These are phyloP conservation scores for Bovichtus diacanthus DNA, from an alignment of 2,797 vertebrate genomes.

Conservation along the genomic window DNA sequence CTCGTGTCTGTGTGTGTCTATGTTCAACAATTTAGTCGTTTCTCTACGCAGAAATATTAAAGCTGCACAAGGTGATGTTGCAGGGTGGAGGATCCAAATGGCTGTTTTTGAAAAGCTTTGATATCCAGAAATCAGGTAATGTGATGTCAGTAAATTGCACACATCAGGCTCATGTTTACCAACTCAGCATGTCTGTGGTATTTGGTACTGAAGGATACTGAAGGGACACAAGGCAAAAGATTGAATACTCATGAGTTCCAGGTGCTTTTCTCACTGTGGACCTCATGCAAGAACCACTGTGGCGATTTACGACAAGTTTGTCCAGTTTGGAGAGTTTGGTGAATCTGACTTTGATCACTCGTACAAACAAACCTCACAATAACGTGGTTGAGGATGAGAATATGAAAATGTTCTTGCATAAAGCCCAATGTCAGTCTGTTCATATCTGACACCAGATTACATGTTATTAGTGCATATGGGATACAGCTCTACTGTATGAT, in stretches of 20 bases:
- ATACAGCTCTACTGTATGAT: not conserved
- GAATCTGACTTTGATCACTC: not conserved
- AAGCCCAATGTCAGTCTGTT: not conserved
- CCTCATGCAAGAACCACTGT: constrained; percentile 6
- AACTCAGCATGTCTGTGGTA: constrained; percentile 27
- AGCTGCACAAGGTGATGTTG: constrained; percentile 44
- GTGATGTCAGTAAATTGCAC: constrained; percentile 34
- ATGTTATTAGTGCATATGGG: constrained; percentile 5
- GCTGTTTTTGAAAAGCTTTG: constrained; percentile 16
- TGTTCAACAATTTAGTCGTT: constrained; percentile 54
- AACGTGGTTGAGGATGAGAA: not conserved
- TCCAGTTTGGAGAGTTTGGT: not conserved
- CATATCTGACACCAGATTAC: not conserved
- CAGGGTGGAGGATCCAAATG: constrained; percentile 25
- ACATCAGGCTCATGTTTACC: constrained; percentile 36
- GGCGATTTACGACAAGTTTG: no score
- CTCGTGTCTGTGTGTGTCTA: constrained; percentile 72
- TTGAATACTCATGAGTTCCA: not conserved
- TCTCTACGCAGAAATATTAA: constrained; percentile 46
- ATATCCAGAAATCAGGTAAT: constrained; percentile 43
- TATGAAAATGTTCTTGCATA: constrained; percentile 18
- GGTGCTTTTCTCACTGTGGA: not conserved
- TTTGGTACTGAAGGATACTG: not conserved
- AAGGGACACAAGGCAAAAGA: not conserved
- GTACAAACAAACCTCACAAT: not conserved